Evolutionary conservation across 2,113 vertebrate species (phyloP).

Genomic region (Phycodurus eques): DNA sequence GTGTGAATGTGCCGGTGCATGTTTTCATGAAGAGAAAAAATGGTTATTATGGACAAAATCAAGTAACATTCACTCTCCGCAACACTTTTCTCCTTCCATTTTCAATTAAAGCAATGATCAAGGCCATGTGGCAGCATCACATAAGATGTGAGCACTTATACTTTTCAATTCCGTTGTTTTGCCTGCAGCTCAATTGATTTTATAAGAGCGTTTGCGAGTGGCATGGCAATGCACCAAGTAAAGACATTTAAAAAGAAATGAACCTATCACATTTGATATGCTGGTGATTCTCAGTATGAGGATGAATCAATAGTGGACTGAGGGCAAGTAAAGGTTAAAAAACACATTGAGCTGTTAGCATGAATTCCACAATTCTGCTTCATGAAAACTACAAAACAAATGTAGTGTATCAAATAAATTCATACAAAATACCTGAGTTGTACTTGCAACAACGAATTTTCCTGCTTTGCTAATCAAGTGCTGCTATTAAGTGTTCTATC

Average conservation of each 20-base stretch:
- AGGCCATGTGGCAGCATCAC: background rate
- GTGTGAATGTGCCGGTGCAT: background rate
- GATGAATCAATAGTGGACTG: background rate
- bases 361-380: background rate
- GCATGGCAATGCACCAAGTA: background rate
- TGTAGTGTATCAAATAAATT: background rate
- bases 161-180: background rate
- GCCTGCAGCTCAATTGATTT: conserved; percentile 1
- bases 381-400: background rate
- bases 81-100: background rate
- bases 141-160: background rate
- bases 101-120: background rate
- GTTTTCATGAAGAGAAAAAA: background rate
- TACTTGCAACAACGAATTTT: background rate
- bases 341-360: background rate
- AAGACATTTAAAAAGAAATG: background rate
- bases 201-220: background rate
- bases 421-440: background rate
- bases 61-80: background rate
- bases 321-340: background rate
- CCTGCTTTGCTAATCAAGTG: too few relatives aligned
- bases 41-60: background rate
- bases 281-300: background rate
- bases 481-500: too few relatives aligned
- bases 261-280: conserved; percentile 1